Evolutionary conservation across 2,113 vertebrate species (phyloP).

Genomic region (Erythrolamprus reginae): DNA sequence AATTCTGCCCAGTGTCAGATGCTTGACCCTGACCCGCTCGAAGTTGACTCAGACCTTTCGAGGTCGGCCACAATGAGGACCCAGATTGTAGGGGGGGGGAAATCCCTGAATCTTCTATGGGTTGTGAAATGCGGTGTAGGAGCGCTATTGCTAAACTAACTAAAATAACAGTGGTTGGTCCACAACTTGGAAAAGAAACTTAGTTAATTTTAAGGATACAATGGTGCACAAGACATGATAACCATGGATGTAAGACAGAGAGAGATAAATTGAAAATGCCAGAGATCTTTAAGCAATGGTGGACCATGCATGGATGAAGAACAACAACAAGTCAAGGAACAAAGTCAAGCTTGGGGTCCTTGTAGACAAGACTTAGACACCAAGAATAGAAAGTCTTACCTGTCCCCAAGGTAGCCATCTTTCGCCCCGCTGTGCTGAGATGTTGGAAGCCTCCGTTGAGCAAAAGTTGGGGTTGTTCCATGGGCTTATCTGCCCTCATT

Average conservation of each 20-base stretch:
- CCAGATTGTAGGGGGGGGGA: not conserved
- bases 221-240: not conserved
- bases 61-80: not conserved
- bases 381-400: constrained; percentile 38
- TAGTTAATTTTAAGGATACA: not conserved
- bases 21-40: not conserved
- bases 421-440: constrained; percentile 33
- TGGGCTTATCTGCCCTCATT: constrained; percentile 55
- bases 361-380: too few species aligned
- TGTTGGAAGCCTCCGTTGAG: constrained; percentile 58
- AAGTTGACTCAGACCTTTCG: not conserved
- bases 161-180: not conserved
- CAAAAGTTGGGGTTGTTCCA: constrained; percentile 52
- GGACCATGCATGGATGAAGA: not conserved
- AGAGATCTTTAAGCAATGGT: not conserved
- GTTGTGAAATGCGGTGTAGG: not conserved
- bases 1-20: not conserved
- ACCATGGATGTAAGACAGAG: not conserved
- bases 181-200: not conserved
- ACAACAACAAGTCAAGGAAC: not conserved
- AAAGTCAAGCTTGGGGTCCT: too few species aligned
- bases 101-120: not conserved
- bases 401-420: constrained; percentile 35
- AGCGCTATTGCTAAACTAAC: not conserved
- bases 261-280: not conserved